Base-by-base conservation (phyloP, 37 sponge, comb jelly and placozoan genomes). In the Oopsacas minuta region DNA sequence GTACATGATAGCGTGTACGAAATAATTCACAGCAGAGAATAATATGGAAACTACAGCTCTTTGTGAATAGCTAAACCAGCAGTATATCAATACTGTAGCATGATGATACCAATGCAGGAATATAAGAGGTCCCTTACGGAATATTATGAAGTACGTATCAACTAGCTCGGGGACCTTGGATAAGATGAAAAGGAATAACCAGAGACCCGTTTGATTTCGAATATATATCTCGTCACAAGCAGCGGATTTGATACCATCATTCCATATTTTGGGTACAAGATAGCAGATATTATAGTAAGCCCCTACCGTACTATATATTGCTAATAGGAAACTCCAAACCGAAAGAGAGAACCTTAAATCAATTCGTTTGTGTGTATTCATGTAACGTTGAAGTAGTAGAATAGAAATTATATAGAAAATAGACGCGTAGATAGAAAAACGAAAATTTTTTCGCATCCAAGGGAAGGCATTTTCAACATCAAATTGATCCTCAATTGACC, bases 31-130 rank as follows among this genome's bases (percentile, higher is more conserved):
- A 0, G 39, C 38, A 17, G 86, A 88, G 53, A 92, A 95, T 90
- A 89, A 86, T 1, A 52, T 51, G 35, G 81, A 88, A 81, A 84
- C 51, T 0, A 89, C 85, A 12, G 89, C 90, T 0, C 89, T 51
- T 22, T 85, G 51, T 28, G 90, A 90, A 84, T 88, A 92, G 38
- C 86, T 82, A 38, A 69, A 95, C 93, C 91, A 95, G 81, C 91
- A 88, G 84, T 91, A 95, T 37, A 90, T 88, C 85, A 92, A 90
- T 36, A 95, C 96, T 20, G 93, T 90, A n/a, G 91, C 82, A 52
- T 96, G 96, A 52, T 96, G 96, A 84, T 93, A 96, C 84, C 88
- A 93, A 82, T 96, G 96, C 0, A 96, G 91, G 52, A 96, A 93
- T 0, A 85, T 52, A 81, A 96, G 84, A 61, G 87, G 87, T 23